Evolutionary conservation across 2,113 vertebrate genomes (phyloP).

Genomic region (Pterocles gutturalis): DNA sequence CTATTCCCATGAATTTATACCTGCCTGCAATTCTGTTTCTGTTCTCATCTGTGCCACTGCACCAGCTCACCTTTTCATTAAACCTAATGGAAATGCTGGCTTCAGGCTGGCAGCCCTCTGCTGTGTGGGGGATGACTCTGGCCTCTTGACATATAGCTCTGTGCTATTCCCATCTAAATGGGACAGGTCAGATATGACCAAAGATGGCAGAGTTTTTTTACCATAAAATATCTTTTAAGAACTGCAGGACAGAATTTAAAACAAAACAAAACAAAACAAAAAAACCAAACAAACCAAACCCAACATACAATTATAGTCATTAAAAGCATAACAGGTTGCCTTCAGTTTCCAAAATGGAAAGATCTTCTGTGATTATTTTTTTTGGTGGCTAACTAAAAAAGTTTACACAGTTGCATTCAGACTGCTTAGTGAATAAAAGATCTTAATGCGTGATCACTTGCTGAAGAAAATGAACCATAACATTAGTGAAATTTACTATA

Average conservation of each 20-base stretch:
- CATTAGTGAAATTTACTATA: neutral
- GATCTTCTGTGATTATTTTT: accelerated
- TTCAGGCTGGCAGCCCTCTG: neutral
- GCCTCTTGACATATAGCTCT: neutral
- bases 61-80: neutral
- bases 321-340: neutral
- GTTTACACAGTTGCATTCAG: neutral
- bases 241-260: neutral
- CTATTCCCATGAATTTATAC: neutral
- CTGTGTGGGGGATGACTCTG: neutral
- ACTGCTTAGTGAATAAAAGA: neutral
- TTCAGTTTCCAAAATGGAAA: neutral
- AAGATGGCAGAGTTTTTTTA: neutral
- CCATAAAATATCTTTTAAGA: neutral
- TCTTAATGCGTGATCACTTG: neutral
- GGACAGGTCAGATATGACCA: neutral
- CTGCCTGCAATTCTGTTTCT: neutral
- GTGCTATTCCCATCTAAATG: neutral
- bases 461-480: neutral
- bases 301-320: neutral
- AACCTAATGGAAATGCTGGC: accelerated
- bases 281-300: neutral
- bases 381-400: neutral
- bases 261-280: too few relatives aligned
- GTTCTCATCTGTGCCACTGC: neutral